Conservation (phyloP, 2,888 invertebrate species). For the Synergus japonicus region DNA sequence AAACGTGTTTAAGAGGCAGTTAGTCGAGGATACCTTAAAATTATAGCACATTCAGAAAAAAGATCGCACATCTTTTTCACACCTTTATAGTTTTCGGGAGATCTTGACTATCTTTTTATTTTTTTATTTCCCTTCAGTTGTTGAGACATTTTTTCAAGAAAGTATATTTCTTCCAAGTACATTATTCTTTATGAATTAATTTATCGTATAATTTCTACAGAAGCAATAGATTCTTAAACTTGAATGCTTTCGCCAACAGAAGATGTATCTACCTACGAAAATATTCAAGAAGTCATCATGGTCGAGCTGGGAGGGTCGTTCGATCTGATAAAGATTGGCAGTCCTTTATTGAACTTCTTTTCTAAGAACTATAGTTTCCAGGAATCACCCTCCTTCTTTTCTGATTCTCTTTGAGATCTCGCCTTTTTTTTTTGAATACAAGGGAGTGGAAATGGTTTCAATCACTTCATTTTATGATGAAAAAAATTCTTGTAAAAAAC, state of each 20-base stretch:
- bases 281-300: conserved; percentile 46
- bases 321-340: conserved; percentile 61
- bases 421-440: conserved; percentile 14
- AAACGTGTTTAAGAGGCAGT: conserved; percentile 21
- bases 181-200: background rate
- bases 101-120: background rate
- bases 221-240: conserved; percentile 12
- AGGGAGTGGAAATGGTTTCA: background rate
- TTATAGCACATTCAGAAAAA: conserved; percentile 7
- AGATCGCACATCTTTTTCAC: background rate
- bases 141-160: too few species aligned
- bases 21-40: background rate
- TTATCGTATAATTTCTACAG: conserved; percentile 15
- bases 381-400: conserved; percentile 21
- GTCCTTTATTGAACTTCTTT: conserved; percentile 34
- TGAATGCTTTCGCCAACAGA: conserved; percentile 33
- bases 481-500: background rate
- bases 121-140: background rate
- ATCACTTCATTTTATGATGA: background rate
- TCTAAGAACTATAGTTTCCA: conserved; percentile 28
- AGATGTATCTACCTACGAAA: conserved; percentile 39
- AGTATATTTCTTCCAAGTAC: background rate
- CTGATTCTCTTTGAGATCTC: background rate
- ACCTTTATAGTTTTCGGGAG: background rate
- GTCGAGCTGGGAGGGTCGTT: conserved; percentile 49